Evolutionary conservation across 2,797 vertebrate species (phyloP), one percentile per base, ranked within the genome.

Genomic region (Microchirus variegatus): DNA sequence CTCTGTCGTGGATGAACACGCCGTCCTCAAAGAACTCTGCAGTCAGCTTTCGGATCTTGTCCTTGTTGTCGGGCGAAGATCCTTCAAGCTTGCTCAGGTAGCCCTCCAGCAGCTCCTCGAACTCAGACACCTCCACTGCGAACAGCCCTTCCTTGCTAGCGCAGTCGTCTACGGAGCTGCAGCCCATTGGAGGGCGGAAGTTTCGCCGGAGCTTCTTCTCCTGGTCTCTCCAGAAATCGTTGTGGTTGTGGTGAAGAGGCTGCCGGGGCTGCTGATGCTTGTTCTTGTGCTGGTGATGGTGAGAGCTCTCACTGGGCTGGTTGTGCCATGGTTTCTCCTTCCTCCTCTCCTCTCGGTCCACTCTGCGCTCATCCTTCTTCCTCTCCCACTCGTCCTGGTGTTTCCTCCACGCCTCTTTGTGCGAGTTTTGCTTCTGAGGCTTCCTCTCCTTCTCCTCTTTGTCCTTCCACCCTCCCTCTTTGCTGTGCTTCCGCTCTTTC

Each of bases 31-130:
- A 94, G 82, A 89, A 93, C 55, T 81, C 80, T 0, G 84, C 64
- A 0, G 87, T 78, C 71, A 93, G 87, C 75, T 57, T 83, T 10
- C 79, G 69, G 58, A 93, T 61, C 73, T 65, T 76, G 71, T 89
- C 86, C 51, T 88, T 91, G 86, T 73, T 78, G 51, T 87, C 83
- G 0, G 73, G 14, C 0, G 88, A 59, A 1, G 86, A 79, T 0
- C 79, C 83, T 4, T 88, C 84, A 0, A 94, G 85, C 82, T 93
- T 93, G 85, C 84, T 87, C 76, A 93, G 80, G 80, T 93, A 94
- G 61, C 87, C 82, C 61, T 92, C 87, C 48, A 94, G 81, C 42
- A 94, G 90, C 8, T 82, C 88, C 71, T 90, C 88, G 2, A 94
- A 93, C 70, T 92, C 92, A 0, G 81, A 38, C 50, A 92, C 78